Evolutionary conservation across 2,888 invertebrate species (phyloP), one percentile per base, ranked within the genome.

Genomic region (Lasius fuliginosus): DNA sequence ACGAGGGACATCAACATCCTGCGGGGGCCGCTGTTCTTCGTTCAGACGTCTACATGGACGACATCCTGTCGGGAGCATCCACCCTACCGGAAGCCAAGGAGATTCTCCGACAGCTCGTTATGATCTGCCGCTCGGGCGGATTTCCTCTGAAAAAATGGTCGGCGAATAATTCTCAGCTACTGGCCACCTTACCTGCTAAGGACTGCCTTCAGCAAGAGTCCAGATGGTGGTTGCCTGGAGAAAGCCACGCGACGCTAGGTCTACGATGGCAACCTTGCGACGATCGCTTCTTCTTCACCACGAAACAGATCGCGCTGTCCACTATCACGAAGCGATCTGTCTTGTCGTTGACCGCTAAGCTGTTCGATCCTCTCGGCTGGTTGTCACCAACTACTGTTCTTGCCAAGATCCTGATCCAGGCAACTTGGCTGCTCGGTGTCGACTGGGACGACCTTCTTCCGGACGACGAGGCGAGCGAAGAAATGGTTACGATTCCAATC

Each of bases 161-260:
- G 0, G 64, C 64, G 0, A 64, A 36, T 23, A 23, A 23, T 23
- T 23, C 23, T 0, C 23, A 23, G 23, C 23, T 23, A 23, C 23
- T 23, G 23, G 23, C 23, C 23, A 23, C 23, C 23, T 23, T 23
- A 23, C 23, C 23, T 23, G 23, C n/a, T 3, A n/a, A 8, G 0
- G 18, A 64, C 9, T 5, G 62, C 1, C n/a, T 60, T 0, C 30
- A 30, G 1, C 30, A 5, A 0, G 30, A 30, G 3, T 1, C 36
- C 0, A 11, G 8, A 0, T 2, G n/a, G 0, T 64, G 36, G 36
- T 4, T 1, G 1, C n/a, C n/a, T 0, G 9, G 1, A 0, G 64
- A 36, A 11, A n/a, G 11, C 11, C 36, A 64, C 1, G 2, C n/a
- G 0, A n/a, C 64, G 1, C n/a, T 64, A 1, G 42, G 42, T 0